phyloP scores from a whole-genome alignment of 2,797 vertebrate species.

The Oreortyx pictus region DNA sequence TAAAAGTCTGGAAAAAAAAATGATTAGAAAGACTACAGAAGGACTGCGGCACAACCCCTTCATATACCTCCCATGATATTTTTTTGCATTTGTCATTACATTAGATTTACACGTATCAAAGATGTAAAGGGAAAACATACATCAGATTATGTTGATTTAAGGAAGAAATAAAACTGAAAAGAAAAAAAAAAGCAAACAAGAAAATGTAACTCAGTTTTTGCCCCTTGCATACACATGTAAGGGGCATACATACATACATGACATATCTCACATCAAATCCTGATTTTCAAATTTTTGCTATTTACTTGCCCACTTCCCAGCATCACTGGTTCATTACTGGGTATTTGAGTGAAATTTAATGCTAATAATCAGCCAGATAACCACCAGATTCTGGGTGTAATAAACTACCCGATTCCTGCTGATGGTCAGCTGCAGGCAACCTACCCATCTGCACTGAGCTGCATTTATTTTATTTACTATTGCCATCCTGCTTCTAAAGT shows the following conservation, averaged over 20 bases:
- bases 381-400: not conserved
- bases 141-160: not conserved
- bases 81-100: not conserved
- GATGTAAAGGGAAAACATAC: not conserved
- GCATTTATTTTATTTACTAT: not conserved
- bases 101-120: not conserved
- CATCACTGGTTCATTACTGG: not conserved
- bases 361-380: not conserved
- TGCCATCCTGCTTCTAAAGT: not conserved
- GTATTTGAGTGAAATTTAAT: not conserved
- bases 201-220: not conserved
- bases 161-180: not conserved
- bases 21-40: not conserved
- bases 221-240: not conserved
- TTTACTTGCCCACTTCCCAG: not conserved
- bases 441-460: not conserved
- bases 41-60: not conserved
- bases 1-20: rapidly evolving
- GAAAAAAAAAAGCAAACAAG: too few relatives aligned
- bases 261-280: not conserved
- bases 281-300: not conserved
- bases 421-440: not conserved
- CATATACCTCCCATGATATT: not conserved
- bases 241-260: too few relatives aligned
- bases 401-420: not conserved